Evolutionary conservation across 2,113 vertebrate genomes (phyloP).

Genomic region (Platanista minor): DNA sequence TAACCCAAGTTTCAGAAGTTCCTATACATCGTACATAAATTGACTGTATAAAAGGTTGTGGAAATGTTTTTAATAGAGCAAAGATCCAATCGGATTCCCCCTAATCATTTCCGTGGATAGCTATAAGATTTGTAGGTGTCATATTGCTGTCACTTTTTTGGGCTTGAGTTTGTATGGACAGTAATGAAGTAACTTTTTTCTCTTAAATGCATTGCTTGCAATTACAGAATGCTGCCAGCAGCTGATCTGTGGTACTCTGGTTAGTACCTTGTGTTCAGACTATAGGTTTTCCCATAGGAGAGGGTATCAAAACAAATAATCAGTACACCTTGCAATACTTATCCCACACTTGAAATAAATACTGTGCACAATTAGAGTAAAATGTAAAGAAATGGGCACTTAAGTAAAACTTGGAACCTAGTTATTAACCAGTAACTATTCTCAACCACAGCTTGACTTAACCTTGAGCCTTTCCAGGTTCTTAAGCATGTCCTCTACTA

Average conservation of each 20-base stretch:
- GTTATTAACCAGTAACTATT: neutral
- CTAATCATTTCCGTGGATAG: neutral
- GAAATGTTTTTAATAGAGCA: constrained; percentile 2
- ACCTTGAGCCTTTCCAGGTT: neutral
- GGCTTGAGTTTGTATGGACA: neutral
- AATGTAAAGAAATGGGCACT: neutral
- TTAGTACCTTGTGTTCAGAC: neutral
- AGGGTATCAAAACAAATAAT: neutral
- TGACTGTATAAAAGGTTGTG: neutral
- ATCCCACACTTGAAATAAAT: neutral
- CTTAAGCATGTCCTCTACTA: no score
- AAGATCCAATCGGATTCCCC: neutral
- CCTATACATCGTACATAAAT: neutral
- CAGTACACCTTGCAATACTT: neutral
- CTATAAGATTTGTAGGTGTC: neutral
- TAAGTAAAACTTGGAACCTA: neutral
- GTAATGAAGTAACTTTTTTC: neutral
- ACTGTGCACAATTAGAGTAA: neutral
- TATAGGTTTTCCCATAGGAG: neutral
- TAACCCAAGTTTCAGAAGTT: constrained; percentile 20
- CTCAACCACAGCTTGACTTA: neutral
- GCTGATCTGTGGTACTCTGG: neutral
- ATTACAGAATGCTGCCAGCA: neutral
- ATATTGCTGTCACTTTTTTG: neutral
- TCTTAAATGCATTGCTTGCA: neutral